Base-by-base conservation (phyloP, 2,797 vertebrate genomes). In the Bovichtus diacanthus region DNA sequence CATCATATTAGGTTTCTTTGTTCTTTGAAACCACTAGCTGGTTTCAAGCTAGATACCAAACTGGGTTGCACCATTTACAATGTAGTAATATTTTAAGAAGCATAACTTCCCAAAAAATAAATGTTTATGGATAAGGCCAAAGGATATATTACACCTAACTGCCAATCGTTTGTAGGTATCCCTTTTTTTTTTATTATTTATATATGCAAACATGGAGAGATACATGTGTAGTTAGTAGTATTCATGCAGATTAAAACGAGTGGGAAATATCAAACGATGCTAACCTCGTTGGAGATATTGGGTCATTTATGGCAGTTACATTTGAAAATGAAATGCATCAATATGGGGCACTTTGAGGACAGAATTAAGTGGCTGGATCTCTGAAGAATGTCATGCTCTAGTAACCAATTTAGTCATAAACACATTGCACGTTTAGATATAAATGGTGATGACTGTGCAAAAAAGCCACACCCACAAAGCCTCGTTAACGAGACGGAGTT, bases 1-100 rank as follows among this genome's bases (percentile, higher is more conserved):
- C 46, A 54, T 74, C 50, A 67, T 72, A 47, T 29, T 56, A n/a
- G 21, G 21, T 29, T 41, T 19, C 13, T 16, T n/a, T 29, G 18
- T 38, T 75, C 27, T 29, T 25, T 49, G 46, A 50, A 29, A 71
- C 12, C 31, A 34, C 16, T 3, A 21, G 49, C 16, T 61, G 5
- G 21, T 50, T 54, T 41, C n/a, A 54, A 65, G n/a, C 5, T 23
- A 4, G 3, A 43, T 38, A 54, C 44, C 41, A 36, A 51, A 44
- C 4, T 16, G 2, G 18, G 41, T 25, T 72, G 60, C 25, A 29
- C 19, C 34, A 67, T 43, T 68, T 49, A 65, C 60, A 61, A n/a
- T 43, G 50, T 21, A 54, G 39, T 29, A 49, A 54, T 71, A 34
- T 56, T 15, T 62, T 36, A 25, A 21, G 11, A 47, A 54, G 50